Evolutionary conservation across 1,140 invertebrate genomes (phyloP), one percentile per base, ranked within the genome.

Genomic region (Drosophila lacteicornis): DNA sequence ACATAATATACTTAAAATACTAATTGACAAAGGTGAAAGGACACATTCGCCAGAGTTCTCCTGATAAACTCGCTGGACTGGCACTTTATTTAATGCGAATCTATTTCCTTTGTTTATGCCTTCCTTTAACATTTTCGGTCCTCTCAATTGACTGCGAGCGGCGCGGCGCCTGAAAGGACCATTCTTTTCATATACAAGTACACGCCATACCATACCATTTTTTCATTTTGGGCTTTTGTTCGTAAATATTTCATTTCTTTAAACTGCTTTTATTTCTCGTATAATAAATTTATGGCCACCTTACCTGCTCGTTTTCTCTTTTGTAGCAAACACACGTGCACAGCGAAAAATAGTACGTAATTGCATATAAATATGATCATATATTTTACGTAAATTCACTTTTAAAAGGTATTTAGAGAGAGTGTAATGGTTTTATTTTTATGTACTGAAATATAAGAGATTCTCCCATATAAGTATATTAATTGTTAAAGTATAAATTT

Each of bases 191-290:
- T 55, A 42, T 50, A 33, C 67, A 69, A 69, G 62, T 69, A 69
- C 62, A 17, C 45, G 3, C 13, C 45, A 36, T 7, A 5, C 13
- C 58, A 50, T 45, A 30, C 40, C 30, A 42, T 53, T 57, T 65
- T 40, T 50, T 43, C 7, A 42, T 49, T 65, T 75, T 17, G 33
- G 47, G 40, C 42, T 33, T 68, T 77, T 60, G 63, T 78, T 47
- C 57, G 63, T 78, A 69, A 60, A 78, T 78, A 61, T 78, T 77
- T 77, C 56, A 77, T 77, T 56, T 77, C 63, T 77, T 78, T 78
- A 78, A 78, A 78, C 74, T 77, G 74, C 53, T 77, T 78, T 77
- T 77, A 76, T 77, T 78, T 57, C 63, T 60, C 63, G 57, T 78
- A 78, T 78, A 77, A 78, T 69, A 78, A 78, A 78, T 78, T 78